Evolutionary conservation across 1,140 invertebrate genomes (phyloP).

Genomic region (Archivesica marissinica): DNA sequence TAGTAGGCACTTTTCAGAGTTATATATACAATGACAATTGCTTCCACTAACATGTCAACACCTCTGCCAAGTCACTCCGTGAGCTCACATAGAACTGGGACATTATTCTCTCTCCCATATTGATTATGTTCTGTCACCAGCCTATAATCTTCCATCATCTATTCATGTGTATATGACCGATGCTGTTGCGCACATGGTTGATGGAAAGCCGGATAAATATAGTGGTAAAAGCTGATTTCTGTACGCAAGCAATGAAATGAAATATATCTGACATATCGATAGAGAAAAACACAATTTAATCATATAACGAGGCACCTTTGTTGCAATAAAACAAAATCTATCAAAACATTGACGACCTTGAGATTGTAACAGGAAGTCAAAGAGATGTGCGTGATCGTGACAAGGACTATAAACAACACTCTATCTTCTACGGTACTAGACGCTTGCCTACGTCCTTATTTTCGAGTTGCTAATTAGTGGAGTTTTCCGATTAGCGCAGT

Average conservation of each 20-base stretch:
- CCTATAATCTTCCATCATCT: constrained; percentile 27
- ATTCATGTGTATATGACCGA: constrained; percentile 9
- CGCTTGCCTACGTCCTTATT: too few relatives aligned
- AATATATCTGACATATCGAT: not conserved
- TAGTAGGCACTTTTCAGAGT: not conserved
- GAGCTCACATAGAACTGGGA: not conserved
- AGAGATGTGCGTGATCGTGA: too few relatives aligned
- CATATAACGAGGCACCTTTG: not conserved
- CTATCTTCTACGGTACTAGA: too few relatives aligned
- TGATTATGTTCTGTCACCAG: constrained; percentile 4
- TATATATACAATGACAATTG: not conserved
- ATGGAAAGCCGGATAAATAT: constrained; percentile 4
- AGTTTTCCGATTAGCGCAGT: too few relatives aligned
- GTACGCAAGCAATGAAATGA: not conserved
- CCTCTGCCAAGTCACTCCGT: not conserved
- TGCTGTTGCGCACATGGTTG: not conserved
- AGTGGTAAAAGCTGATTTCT: not conserved
- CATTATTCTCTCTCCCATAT: not conserved
- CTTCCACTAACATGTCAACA: not conserved
- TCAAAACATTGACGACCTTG: not conserved
- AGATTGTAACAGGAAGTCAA: too few relatives aligned
- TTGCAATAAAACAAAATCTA: not conserved
- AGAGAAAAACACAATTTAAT: not conserved
- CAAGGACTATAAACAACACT: too few relatives aligned
- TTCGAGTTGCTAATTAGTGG: too few relatives aligned